Evolutionary conservation across 1,140 invertebrate genomes (phyloP).

Genomic region (Mizuhopecten yessoensis): DNA sequence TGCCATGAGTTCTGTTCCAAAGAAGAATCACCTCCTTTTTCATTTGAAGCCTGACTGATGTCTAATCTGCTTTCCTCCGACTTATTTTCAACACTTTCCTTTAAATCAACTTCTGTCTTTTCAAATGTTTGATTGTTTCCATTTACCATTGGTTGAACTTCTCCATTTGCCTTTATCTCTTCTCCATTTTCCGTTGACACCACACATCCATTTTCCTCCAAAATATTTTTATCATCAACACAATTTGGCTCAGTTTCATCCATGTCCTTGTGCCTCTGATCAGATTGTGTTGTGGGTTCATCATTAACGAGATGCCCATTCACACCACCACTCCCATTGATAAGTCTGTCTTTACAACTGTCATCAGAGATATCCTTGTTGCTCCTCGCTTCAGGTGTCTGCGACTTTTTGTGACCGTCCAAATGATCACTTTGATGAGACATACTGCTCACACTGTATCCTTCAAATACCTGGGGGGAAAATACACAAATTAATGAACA

Average conservation of each 20-base stretch:
- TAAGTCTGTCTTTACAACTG: not conserved
- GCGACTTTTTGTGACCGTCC: not conserved
- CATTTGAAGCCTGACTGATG: not conserved
- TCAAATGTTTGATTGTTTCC: not conserved
- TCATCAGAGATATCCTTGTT: not conserved
- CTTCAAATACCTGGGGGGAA: slow-evolving; percentile 3
- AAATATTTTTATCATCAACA: not conserved
- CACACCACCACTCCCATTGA: not conserved
- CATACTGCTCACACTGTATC: not conserved
- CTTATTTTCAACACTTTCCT: not conserved
- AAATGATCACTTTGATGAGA: not conserved
- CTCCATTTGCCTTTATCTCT: not conserved
- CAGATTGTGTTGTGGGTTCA: not conserved
- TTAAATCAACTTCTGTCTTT: not conserved
- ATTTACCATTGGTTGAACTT: not conserved
- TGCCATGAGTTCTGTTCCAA: too few species aligned
- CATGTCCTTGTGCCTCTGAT: not conserved
- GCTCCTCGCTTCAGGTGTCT: not conserved
- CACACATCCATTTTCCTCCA: not conserved
- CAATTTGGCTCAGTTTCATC: not conserved
- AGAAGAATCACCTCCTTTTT: not conserved
- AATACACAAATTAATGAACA: too few species aligned
- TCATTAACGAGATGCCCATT: not conserved
- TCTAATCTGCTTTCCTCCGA: not conserved
- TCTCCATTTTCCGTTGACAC: not conserved